These are phyloP conservation scores for Eptatretus burgeri DNA, from an alignment of 2,113 vertebrate genomes.

Conservation along the genomic window DNA sequence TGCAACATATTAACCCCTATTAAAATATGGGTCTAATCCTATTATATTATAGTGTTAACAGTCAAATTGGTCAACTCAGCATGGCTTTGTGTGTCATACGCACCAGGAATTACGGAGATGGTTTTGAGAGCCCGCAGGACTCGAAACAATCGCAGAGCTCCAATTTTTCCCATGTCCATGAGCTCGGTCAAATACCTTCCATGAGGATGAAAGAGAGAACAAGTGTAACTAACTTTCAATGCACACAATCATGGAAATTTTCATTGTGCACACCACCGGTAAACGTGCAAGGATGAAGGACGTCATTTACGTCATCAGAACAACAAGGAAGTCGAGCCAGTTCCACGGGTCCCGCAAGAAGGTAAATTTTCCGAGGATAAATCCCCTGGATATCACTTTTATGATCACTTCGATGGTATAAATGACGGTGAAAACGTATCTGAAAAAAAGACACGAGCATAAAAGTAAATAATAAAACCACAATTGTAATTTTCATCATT, in stretches of 20 bases:
- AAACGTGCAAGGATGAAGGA: neutral
- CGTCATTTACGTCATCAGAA: neutral
- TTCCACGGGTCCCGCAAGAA: slow-evolving; percentile 1
- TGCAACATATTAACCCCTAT: too few relatives aligned
- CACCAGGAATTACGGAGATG: slow-evolving; percentile 5
- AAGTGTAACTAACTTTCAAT: too few relatives aligned
- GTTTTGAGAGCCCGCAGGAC: slow-evolving; percentile 3
- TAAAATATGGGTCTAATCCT: too few relatives aligned
- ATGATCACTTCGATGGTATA: slow-evolving; percentile 1
- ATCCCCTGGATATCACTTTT: neutral
- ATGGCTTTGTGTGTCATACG: neutral
- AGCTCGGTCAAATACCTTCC: too few relatives aligned
- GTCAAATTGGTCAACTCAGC: too few relatives aligned
- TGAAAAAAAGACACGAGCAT: neutral
- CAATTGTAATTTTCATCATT: too few relatives aligned
- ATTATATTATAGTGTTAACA: too few relatives aligned
- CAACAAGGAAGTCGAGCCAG: neutral
- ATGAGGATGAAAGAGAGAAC: too few relatives aligned
- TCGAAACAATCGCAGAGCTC: neutral
- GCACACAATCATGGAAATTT: too few relatives aligned
- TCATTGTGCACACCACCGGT: neutral
- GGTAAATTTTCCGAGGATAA: neutral
- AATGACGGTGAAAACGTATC: neutral
- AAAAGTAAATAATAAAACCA: too few relatives aligned
- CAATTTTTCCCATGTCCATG: too few relatives aligned